phyloP scores from a whole-genome alignment of 2,888 invertebrate genomes.

The Heteromurus nitidus region DNA sequence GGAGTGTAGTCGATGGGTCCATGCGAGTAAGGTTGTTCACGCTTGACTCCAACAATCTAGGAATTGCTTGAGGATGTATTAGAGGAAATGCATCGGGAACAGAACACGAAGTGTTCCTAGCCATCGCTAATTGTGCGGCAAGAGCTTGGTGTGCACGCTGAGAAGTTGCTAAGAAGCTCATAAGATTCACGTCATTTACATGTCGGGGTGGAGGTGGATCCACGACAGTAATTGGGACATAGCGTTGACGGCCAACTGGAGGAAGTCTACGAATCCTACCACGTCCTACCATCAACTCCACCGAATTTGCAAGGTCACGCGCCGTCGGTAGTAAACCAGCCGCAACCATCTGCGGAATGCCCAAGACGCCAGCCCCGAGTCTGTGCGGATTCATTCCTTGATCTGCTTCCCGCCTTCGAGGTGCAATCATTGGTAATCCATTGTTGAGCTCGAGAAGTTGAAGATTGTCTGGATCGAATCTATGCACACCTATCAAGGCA shows the following conservation, averaged over 20 bases:
- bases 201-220: conserved; percentile 13
- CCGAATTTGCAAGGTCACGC: conserved; percentile 47
- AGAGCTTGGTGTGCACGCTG: not conserved
- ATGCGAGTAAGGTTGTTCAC: not conserved
- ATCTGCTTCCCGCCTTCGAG: conserved; percentile 38
- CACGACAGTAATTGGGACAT: conserved; percentile 42
- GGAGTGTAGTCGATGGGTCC: not conserved
- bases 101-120: not conserved
- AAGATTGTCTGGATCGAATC: conserved; percentile 64
- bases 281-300: conserved; percentile 44
- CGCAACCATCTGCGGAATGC: conserved; percentile 63
- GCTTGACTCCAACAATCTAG: not conserved
- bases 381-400: conserved; percentile 27
- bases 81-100: not conserved
- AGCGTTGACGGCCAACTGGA: conserved; percentile 47
- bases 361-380: conserved; percentile 56
- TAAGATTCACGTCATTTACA: conserved; percentile 2
- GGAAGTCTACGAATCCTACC: conserved; percentile 52
- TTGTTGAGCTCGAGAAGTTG: conserved; percentile 63
- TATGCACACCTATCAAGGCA: conserved; percentile 51
- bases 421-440: conserved; percentile 64
- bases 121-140: not conserved
- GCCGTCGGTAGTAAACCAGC: conserved; percentile 62
- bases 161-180: not conserved
- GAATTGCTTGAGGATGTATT: not conserved